Conservation (phyloP, 2,888 invertebrate genomes). For the Dasypogon diadema region DNA sequence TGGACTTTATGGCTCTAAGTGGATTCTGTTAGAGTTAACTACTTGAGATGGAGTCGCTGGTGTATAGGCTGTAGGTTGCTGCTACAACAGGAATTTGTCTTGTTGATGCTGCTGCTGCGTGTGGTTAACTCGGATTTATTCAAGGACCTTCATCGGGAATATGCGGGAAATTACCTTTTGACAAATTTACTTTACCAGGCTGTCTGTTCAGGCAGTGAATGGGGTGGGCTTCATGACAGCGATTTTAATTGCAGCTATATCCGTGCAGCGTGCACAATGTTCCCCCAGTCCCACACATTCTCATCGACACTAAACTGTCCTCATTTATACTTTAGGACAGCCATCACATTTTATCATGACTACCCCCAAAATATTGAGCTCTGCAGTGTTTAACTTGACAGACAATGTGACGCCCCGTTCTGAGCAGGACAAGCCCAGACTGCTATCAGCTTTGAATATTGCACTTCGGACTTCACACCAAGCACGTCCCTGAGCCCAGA, state of each 20-base stretch:
- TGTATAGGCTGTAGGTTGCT: conserved; percentile 12
- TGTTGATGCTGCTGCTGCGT: conserved; percentile 10
- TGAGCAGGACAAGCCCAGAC: too few relatives aligned
- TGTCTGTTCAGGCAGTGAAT: too few relatives aligned
- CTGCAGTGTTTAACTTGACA: conserved; percentile 22
- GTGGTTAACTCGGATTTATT: conserved; percentile 25
- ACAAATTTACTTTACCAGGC: too few relatives aligned
- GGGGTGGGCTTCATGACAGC: too few relatives aligned
- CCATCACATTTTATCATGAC: conserved; percentile 36
- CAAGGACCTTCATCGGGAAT: neutral
- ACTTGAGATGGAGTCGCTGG: conserved; percentile 32
- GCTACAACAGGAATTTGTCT: conserved; percentile 7
- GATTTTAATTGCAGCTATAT: too few relatives aligned
- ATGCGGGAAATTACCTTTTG: neutral
- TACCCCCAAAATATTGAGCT: conserved; percentile 28
- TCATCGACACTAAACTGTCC: neutral
- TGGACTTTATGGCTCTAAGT: conserved; percentile 50
- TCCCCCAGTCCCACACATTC: too few relatives aligned
- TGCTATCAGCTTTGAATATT: conserved; percentile 44
- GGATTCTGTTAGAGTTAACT: conserved; percentile 50
- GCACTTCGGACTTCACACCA: conserved; percentile 32
- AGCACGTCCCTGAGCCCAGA: neutral
- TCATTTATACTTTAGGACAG: conserved; percentile 6
- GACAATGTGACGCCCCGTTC: conserved; percentile 34
- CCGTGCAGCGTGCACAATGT: too few relatives aligned